Conservation (phyloP, 2,797 vertebrate species). For the Malacoraja senta region DNA sequence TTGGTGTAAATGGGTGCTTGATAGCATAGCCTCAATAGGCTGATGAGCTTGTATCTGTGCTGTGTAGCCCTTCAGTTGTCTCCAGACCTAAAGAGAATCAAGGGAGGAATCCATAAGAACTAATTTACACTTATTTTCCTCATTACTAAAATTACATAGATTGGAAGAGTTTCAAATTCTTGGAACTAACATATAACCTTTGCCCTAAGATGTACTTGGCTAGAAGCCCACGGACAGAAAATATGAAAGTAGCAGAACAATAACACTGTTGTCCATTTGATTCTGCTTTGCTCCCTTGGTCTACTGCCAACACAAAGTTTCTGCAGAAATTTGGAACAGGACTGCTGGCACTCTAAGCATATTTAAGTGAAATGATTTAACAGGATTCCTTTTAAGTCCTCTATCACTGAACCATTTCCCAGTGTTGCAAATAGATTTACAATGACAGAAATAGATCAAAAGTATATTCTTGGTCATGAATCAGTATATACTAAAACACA, state of each 20-base stretch:
- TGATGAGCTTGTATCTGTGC: no score
- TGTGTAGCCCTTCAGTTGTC: background rate
- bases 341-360: slow-evolving; percentile 46
- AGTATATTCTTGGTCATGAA: background rate
- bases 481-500: background rate
- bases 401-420: slow-evolving; percentile 41
- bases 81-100: background rate
- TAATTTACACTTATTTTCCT: background rate
- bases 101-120: background rate
- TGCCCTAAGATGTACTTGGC: slow-evolving; percentile 49
- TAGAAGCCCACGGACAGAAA: slow-evolving; percentile 44
- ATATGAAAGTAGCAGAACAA: slow-evolving; percentile 50
- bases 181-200: slow-evolving; percentile 47
- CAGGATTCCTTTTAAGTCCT: slow-evolving; percentile 38
- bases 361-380: slow-evolving; percentile 40
- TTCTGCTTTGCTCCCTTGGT: slow-evolving; percentile 46
- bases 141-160: background rate
- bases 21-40: no score
- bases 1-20: no score
- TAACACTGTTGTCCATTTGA: slow-evolving; percentile 56
- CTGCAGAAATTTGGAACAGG: slow-evolving; percentile 49
- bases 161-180: slow-evolving; percentile 43
- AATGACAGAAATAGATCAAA: background rate
- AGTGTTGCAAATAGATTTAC: background rate
- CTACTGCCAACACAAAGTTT: slow-evolving; percentile 47